A percentile compares a stretch with the other conserved stretches of the same genome.
Conservation (phyloP, 2,113 vertebrate species). For the Phalacrocorax pelagicus region DNA sequence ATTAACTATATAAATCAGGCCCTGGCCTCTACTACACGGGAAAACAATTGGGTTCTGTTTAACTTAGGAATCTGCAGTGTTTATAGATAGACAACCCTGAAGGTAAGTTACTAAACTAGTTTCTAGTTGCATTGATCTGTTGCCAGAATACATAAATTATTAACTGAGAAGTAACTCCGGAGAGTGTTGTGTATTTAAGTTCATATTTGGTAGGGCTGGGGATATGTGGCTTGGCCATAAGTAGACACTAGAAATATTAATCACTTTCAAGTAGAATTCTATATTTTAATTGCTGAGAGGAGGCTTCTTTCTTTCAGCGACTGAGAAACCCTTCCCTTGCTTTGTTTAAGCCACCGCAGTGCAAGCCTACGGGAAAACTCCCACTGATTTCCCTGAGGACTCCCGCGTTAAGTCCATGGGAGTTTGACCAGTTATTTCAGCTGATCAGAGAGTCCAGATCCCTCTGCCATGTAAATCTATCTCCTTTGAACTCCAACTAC, state of each 20-base stretch:
- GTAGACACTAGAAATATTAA: conserved; percentile 50
- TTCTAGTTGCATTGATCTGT: conserved; percentile 67
- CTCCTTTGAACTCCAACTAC: conserved; percentile 9
- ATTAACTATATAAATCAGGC: conserved; percentile 66
- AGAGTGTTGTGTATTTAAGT: conserved; percentile 63
- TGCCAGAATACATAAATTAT: conserved; percentile 70
- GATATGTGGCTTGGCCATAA: conserved; percentile 8
- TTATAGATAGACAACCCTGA: conserved; percentile 65
- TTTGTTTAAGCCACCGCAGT: neutral
- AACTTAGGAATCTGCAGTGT: conserved; percentile 69
- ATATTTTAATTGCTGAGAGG: conserved; percentile 53
- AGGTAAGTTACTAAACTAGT: conserved; percentile 71
- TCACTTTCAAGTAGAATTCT: conserved; percentile 60
- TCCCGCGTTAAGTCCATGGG: neutral
- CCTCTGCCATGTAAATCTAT: neutral
- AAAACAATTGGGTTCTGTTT: conserved; percentile 70
- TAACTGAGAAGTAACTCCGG: conserved; percentile 61
- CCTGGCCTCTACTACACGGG: conserved; percentile 38
- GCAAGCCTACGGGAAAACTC: conserved; percentile 10
- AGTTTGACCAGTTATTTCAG: conserved; percentile 10
- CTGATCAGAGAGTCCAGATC: neutral
- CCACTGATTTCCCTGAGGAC: conserved; percentile 38
- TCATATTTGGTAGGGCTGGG: conserved; percentile 56
- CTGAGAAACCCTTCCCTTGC: conserved; percentile 25
- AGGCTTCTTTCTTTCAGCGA: conserved; percentile 20